Base-by-base conservation (phyloP, 2,113 vertebrate species). In the Porphyrio hochstetteri region DNA sequence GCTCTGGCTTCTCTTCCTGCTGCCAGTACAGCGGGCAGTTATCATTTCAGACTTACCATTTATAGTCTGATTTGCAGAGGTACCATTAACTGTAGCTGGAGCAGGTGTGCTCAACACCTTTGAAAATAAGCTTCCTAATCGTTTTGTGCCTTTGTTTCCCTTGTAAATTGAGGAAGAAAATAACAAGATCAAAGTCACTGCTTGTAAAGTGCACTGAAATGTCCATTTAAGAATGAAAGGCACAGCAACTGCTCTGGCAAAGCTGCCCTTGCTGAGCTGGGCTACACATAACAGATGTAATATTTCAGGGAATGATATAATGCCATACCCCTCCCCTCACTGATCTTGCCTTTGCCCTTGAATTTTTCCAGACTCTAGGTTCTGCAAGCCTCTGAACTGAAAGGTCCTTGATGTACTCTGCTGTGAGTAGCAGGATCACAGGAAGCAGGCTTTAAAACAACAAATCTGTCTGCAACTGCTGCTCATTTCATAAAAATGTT, bases 401-500 rank as follows among this genome's bases (percentile, higher is more conserved):
- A 88, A 80, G 86, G 64, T 82, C 78, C 65, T 95, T 96, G 82
- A 86, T n/a, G 9, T 35, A 76, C 17, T 59, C 38, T 60, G 61
- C 67, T 83, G 46, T 40, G 20, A 97, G 96, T 64, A 95, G 87
- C 78, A 94, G 61, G 31, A 69, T 82, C 63, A 64, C 25, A 60
- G 80, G 93, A 79, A 95, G 48, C 38, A 96, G 59, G 14, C 92
- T 95, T 96, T 96, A 91, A 94, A 96, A 93, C 82, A 97, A 88
- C 94, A 96, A 95, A 97, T 96, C 92, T 90, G 68, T 90, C 90
- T 92, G 67, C 59, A 92, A 48, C 87, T 97, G 95, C 83, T 87
- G 52, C 79, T 88, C 53, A 88, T 94, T 96, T 96, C 82, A 93
- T 89, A 95, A 96, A 97, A 78, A 82, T 88, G n/a, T 95, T 97